Conservation (phyloP, 30 jellyfish, hydroid and myxozoan genomes). For the Aurelia sp. region DNA sequence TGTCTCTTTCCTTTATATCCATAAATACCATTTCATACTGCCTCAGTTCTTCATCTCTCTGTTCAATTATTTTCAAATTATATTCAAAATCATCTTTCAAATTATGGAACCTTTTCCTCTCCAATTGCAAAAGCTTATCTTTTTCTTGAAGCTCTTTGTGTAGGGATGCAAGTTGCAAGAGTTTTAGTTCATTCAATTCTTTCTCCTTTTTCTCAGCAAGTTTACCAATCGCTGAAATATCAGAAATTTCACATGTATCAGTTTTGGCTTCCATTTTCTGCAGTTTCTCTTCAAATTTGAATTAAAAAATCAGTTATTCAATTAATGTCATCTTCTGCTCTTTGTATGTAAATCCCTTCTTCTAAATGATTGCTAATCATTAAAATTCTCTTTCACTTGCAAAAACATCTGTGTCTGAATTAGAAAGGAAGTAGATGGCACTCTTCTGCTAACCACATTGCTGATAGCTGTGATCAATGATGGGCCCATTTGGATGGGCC, state of each 20-base stretch:
- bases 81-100: slow-evolving; percentile 80
- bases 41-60: slow-evolving; percentile 78
- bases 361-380: no score
- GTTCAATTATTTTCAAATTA: slow-evolving; percentile 66
- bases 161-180: slow-evolving; percentile 46
- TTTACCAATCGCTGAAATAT: slow-evolving; percentile 25
- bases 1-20: slow-evolving; percentile 47
- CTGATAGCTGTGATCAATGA: no score
- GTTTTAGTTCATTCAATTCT: slow-evolving; percentile 65
- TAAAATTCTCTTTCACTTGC: no score
- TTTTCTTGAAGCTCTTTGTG: slow-evolving; percentile 64
- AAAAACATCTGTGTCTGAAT: no score
- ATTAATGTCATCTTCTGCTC: no score
- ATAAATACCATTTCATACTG: slow-evolving; percentile 54
- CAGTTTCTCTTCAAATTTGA: no score
- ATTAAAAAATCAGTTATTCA: no score
- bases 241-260: neutral
- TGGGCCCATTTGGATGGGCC: no score
- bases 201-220: slow-evolving; percentile 74
- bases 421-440: no score
- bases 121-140: slow-evolving; percentile 58
- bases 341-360: no score
- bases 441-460: no score
- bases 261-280: no score
- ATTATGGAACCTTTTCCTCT: slow-evolving; percentile 57